Evolutionary conservation across 30 jellyfish, hydroid and myxozoan species (phyloP), one percentile per base, ranked within the genome.

Genomic region (Turritopsis rubra): DNA sequence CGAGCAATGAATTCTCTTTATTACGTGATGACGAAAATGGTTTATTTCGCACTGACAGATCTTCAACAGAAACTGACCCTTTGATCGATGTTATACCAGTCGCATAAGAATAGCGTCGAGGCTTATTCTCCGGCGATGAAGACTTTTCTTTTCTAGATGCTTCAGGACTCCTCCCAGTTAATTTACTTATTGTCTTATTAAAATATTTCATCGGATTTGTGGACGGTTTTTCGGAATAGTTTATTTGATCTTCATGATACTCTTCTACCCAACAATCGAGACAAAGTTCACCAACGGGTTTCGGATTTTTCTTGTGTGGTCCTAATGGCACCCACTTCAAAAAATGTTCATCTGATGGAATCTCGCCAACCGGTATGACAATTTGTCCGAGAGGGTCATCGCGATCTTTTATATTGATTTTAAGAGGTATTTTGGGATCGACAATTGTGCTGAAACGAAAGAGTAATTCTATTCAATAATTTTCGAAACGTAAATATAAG

Each of bases 221-320:
- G n/a, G 52, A 26, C n/a, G 31, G 25, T 54, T 87, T 84, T 73
- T 83, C 22, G 26, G 79, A 82, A 53, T 87, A 80, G 30, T 52
- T 66, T n/a, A 85, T 60, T 5, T 53, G 89, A 16, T 71, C 87
- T 1, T 91, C 97, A 24, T 23, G 82, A 75, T 84, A 87, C 21
- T 91, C 97, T 18, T 80, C 89, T 24, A 91, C 88, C 97, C 97
- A 91, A 28, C 97, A 91, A 75, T 91, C 97, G 20, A 91, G 21
- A 75, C 97, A 91, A 0, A 91, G 53, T 83, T 91, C 97, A 1
- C 97, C 97, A 17, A 75, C 22, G 16, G 97, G 97, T 66, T 87
- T 80, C 52, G 86, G 79, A 54, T 85, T 85, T 60, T 86, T 81
- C 70, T 94, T 84, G 54, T 91, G 97, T 22, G 97, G 97, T 0